A percentile compares a stretch with the other conserved stretches of the same genome.
Conservation (phyloP, 1,140 invertebrate species). For the Cylas formicarius region DNA sequence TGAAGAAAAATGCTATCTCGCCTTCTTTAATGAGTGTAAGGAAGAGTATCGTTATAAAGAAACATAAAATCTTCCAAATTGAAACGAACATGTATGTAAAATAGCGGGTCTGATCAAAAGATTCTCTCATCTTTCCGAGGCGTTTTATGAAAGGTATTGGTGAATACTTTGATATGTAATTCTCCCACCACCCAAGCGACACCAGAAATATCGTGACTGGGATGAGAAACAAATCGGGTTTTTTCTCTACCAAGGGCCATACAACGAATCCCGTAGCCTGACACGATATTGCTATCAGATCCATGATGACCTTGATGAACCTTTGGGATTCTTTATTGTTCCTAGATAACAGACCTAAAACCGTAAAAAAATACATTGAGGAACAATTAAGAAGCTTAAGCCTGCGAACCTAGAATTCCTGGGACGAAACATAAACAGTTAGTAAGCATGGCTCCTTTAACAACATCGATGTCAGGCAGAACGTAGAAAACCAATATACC, state of each 20-base stretch:
- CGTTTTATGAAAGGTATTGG: constrained; percentile 71
- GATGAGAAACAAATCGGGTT: constrained; percentile 70
- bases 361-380: constrained; percentile 14
- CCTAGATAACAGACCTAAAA: constrained; percentile 66
- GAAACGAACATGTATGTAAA: constrained; percentile 85
- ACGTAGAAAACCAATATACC: constrained; percentile 79
- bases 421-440: constrained; percentile 90
- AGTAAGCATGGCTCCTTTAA: constrained; percentile 88
- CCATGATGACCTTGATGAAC: constrained; percentile 72
- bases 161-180: constrained; percentile 81
- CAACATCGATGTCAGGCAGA: constrained; percentile 82
- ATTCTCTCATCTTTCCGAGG: constrained; percentile 75
- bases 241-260: constrained; percentile 73
- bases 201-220: constrained; percentile 76
- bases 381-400: not conserved
- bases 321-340: constrained; percentile 73
- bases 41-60: constrained; percentile 66
- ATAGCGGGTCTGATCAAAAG: constrained; percentile 72
- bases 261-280: constrained; percentile 84
- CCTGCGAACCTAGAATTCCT: constrained; percentile 57
- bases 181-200: constrained; percentile 95
- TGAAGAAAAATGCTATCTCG: constrained; percentile 69
- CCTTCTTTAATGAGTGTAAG: constrained; percentile 69
- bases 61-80: constrained; percentile 78
- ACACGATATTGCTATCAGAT: constrained; percentile 72